Evolutionary conservation across 1,140 invertebrate genomes (phyloP).

Genomic region (Camponotus vicinus): DNA sequence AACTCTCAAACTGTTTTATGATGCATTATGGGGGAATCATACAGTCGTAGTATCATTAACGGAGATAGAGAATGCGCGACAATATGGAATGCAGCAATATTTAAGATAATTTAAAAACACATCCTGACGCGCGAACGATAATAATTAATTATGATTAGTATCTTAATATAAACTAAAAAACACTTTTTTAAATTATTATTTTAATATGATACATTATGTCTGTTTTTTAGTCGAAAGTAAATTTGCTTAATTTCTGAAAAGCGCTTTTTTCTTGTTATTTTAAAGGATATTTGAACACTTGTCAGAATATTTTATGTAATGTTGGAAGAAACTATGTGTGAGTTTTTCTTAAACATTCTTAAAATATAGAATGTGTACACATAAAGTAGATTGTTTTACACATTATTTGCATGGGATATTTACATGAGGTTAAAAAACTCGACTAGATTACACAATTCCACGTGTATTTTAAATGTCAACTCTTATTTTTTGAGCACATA

Average conservation of each 20-base stretch:
- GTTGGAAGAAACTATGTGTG: neutral
- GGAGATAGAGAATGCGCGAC: neutral
- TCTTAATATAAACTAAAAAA: too few relatives aligned
- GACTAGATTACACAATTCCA: neutral
- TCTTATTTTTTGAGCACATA: neutral
- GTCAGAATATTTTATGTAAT: too few relatives aligned
- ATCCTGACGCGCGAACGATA: too few relatives aligned
- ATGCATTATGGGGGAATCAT: neutral
- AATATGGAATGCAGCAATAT: neutral
- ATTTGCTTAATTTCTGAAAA: too few relatives aligned
- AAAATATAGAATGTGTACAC: neutral
- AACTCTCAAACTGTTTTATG: conserved; percentile 25
- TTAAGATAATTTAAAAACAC: too few relatives aligned
- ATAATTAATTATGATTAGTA: too few relatives aligned
- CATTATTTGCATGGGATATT: neutral
- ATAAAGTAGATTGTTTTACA: neutral
- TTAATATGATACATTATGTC: too few relatives aligned
- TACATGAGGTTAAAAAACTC: neutral
- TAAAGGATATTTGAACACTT: too few relatives aligned
- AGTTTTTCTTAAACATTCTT: neutral
- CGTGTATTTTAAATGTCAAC: too few relatives aligned
- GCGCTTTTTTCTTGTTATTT: too few relatives aligned
- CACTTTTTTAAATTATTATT: too few relatives aligned
- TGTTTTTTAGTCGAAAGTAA: too few relatives aligned
- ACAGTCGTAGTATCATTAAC: neutral